Percentiles rank a stretch among this genome's conserved stretches.
phyloP scores from a whole-genome alignment of 2,797 vertebrate genomes.

The Ptychobarbus kaznakovi region DNA sequence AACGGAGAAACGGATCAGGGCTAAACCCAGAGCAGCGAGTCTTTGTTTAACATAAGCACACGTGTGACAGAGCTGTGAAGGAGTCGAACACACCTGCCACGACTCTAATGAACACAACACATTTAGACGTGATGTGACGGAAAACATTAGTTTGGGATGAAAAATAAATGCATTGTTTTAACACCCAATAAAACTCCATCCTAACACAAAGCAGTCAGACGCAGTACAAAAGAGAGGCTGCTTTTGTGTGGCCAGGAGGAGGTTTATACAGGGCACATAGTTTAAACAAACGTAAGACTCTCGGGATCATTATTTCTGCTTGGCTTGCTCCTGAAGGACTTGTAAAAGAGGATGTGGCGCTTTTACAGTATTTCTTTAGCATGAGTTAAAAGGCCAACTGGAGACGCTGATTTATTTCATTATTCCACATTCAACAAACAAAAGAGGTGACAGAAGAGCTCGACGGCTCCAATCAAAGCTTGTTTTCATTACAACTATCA shows the following conservation, averaged over 20 bases:
- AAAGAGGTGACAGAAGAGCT: slow-evolving; percentile 71
- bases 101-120: slow-evolving; percentile 10
- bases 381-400: slow-evolving; percentile 51
- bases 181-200: slow-evolving; percentile 53
- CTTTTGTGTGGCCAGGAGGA: slow-evolving; percentile 58
- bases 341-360: slow-evolving; percentile 57
- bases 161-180: slow-evolving; percentile 43
- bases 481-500: slow-evolving; percentile 84
- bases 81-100: background rate
- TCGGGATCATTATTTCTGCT: slow-evolving; percentile 59
- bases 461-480: slow-evolving; percentile 80
- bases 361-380: slow-evolving; percentile 58
- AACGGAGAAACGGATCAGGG: slow-evolving; percentile 3
- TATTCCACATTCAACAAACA: slow-evolving; percentile 78
- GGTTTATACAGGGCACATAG: slow-evolving; percentile 54
- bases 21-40: background rate
- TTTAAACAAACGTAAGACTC: slow-evolving; percentile 61
- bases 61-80: background rate
- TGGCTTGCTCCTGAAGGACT: slow-evolving; percentile 47
- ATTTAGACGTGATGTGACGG: slow-evolving; percentile 17
- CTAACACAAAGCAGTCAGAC: slow-evolving; percentile 37
- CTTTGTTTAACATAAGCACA: background rate
- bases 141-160: slow-evolving; percentile 24
- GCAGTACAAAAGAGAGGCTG: slow-evolving; percentile 25
- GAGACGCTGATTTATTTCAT: slow-evolving; percentile 72